These are phyloP conservation scores for Lanius ludovicianus DNA, from an alignment of 2,113 vertebrate species.

Conservation along the genomic window DNA sequence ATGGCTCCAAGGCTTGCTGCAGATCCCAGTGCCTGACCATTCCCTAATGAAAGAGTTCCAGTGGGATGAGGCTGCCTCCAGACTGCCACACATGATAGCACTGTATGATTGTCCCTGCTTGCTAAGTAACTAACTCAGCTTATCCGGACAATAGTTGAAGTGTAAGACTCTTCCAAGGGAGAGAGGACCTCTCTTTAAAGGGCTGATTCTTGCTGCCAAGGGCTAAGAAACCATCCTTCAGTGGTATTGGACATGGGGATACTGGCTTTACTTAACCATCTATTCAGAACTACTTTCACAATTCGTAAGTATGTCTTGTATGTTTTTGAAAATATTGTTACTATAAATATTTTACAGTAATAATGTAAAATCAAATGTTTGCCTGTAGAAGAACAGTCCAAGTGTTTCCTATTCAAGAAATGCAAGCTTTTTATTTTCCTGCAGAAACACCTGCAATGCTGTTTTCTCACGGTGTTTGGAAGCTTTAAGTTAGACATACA, in stretches of 20 bases:
- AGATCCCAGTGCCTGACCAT: neutral
- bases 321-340: neutral
- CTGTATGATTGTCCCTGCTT: neutral
- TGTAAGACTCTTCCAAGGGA: neutral
- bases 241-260: neutral
- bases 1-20: fast-evolving
- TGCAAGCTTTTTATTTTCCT: neutral
- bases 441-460: neutral
- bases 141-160: neutral
- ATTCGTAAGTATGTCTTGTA: neutral
- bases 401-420: neutral
- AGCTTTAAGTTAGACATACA: neutral
- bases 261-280: neutral
- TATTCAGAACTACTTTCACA: neutral
- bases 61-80: neutral
- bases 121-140: neutral
- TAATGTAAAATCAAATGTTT: neutral
- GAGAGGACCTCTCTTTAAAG: neutral
- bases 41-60: neutral
- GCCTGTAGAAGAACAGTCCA: neutral
- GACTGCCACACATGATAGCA: neutral
- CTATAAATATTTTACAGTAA: neutral
- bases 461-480: neutral
- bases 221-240: neutral
- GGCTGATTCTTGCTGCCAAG: neutral